Percentiles rank a stretch among this genome's conserved stretches.
These are phyloP conservation scores for Dreissena rostriformis DNA, from an alignment of 1,140 invertebrate species.

Conservation along the genomic window DNA sequence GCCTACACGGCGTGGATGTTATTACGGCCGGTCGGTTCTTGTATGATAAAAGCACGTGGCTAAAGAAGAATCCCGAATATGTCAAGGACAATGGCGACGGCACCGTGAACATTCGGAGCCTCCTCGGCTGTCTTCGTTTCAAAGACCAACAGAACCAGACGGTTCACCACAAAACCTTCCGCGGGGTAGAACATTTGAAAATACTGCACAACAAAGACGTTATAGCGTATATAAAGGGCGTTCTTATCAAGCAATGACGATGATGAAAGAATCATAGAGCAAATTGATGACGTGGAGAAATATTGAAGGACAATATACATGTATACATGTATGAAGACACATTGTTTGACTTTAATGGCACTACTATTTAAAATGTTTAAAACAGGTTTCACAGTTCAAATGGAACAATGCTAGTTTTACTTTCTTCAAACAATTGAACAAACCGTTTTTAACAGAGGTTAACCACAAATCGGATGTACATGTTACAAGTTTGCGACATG, in stretches of 20 bases:
- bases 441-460: no score
- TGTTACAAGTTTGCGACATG: no score
- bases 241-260: constrained; percentile 20
- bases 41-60: constrained; percentile 75
- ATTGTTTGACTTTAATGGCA: no score
- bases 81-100: constrained; percentile 95
- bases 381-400: no score
- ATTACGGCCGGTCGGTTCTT: constrained; percentile 86
- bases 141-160: constrained; percentile 84
- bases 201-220: constrained; percentile 68
- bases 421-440: no score
- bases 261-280: no score
- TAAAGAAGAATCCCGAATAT: constrained; percentile 89
- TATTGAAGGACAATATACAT: no score
- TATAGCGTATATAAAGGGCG: constrained; percentile 15
- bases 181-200: constrained; percentile 88
- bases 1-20: constrained; percentile 90
- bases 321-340: no score
- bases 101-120: constrained; percentile 94
- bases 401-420: no score
- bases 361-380: no score
- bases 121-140: constrained; percentile 92
- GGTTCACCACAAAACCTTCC: constrained; percentile 86
- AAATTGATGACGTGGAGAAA: no score
- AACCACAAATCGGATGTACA: no score